A percentile compares a stretch with the other conserved stretches of the same genome.
Evolutionary conservation across 2,888 invertebrate genomes (phyloP).

Genomic region (Hirtodrosophila histrioides): DNA sequence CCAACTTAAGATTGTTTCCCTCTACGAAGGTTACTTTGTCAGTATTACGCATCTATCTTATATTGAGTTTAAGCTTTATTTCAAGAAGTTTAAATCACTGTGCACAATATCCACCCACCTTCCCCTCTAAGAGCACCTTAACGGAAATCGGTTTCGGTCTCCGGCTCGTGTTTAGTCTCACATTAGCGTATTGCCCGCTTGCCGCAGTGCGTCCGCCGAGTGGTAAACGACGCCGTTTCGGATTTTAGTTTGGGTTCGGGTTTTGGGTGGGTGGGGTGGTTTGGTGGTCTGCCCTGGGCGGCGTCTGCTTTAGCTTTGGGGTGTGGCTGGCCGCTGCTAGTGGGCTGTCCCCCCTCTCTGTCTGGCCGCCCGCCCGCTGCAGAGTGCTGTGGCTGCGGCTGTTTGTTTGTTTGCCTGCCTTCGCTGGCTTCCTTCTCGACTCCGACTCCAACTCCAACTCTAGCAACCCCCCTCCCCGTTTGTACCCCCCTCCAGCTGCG

Average conservation of each 20-base stretch:
- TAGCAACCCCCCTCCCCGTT: not conserved
- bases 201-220: conserved; percentile 46
- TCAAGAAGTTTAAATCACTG: conserved; percentile 25
- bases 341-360: not conserved
- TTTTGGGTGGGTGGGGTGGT: conserved; percentile 19
- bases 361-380: conserved; percentile 1
- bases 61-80: not conserved
- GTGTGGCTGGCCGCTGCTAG: conserved; percentile 29
- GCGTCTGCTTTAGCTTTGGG: conserved; percentile 50
- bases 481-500: not conserved
- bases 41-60: too few relatives aligned
- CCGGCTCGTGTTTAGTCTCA: conserved; percentile 72
- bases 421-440: conserved; percentile 35
- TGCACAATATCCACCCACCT: conserved; percentile 1
- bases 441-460: conserved; percentile 9
- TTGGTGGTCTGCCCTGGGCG: conserved; percentile 20
- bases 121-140: conserved; percentile 39
- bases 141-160: conserved; percentile 73
- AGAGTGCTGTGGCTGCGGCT: conserved; percentile 38
- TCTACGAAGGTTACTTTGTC: too few relatives aligned
- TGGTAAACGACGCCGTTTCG: conserved; percentile 66
- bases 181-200: conserved; percentile 67
- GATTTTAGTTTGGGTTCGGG: conserved; percentile 41
- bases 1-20: too few relatives aligned
- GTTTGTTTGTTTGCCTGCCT: conserved; percentile 63